Evolutionary conservation across 2,113 vertebrate genomes (phyloP), one percentile per base, ranked within the genome.

Genomic region (Numenius arquata): DNA sequence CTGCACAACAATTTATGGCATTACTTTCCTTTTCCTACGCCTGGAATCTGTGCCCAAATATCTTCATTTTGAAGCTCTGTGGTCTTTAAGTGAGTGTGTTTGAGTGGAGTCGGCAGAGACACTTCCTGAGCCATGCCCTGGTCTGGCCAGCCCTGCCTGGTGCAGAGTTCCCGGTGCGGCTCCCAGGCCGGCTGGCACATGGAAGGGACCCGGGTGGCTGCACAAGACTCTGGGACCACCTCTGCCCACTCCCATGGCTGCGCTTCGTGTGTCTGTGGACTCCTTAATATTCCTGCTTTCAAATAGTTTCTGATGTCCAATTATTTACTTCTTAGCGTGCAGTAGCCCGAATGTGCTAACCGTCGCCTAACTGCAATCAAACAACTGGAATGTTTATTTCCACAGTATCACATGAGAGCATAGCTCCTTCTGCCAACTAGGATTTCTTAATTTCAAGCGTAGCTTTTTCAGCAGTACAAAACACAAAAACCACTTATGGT

Each of bases 151-250:
- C 83, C 7, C 29, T 41, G 76, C 30, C 63, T 58, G 5, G 23
- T 6, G 29, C 47, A 38, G 25, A n/a, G 45, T 27, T 61, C 73
- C 29, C 59, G 20, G 65, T 40, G 7, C 0, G n/a, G 36, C 0
- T 70, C 40, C 82, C 25, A 26, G 25, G 13, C 9, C 9, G 12
- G 34, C 0, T 66, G 89, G 88, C 72, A 79, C 8, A 0, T 1
- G 56, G 66, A 47, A 36, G 0, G 0, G 36, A 30, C 10, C 8
- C 0, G 6, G 12, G 23, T 0, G 26, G 70, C 79, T 61, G 84
- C 40, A 13, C 9, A 11, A 47, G 62, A 50, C 47, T 26, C 56
- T 48, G 61, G 32, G 38, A 79, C 56, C 63, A 81, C 72, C 34
- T 16, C 59, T 3, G 26, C 5, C 43, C 20, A 12, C 2, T 72